phyloP scores from a whole-genome alignment of 2,113 vertebrate species.

The Merops nubicus region DNA sequence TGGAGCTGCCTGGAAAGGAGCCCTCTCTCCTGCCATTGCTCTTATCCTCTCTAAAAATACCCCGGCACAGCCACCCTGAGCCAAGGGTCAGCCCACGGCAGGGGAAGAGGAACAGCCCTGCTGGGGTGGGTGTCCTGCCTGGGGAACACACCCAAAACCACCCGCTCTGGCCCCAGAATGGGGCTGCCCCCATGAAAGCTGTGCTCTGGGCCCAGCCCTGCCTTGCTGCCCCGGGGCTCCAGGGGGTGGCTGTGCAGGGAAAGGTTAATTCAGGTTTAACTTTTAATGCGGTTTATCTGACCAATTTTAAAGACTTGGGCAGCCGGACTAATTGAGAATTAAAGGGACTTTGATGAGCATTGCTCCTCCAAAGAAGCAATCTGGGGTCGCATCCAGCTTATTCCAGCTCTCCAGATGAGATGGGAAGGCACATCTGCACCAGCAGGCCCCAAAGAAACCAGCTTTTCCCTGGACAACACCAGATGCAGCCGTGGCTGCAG shows the following conservation, averaged over 20 bases:
- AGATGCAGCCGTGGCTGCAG: not conserved
- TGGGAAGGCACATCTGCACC: not conserved
- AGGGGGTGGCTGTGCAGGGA: not conserved
- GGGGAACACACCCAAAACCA: not conserved
- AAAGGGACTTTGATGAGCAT: not conserved
- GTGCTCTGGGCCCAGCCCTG: not conserved
- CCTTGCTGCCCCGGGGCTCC: not conserved
- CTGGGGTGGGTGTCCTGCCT: rapidly evolving
- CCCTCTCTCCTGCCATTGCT: not conserved
- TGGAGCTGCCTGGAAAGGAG: not conserved
- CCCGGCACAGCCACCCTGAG: rapidly evolving
- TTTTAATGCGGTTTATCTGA: not conserved
- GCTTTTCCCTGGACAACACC: not conserved
- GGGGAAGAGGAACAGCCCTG: not conserved
- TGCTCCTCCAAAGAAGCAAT: not conserved
- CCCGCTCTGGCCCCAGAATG: not conserved
- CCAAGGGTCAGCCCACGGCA: not conserved
- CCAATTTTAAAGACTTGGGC: conserved; percentile 4
- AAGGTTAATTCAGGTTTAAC: conserved; percentile 30
- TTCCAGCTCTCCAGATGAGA: not conserved
- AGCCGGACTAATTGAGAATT: conserved; percentile 30
- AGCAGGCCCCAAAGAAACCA: not conserved
- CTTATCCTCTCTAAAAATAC: conserved; percentile 38
- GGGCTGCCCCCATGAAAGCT: not conserved
- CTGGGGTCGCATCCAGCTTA: not conserved